Evolutionary conservation across 2,113 vertebrate species (phyloP), one percentile per base, ranked within the genome.

Genomic region (Callipepla californica): DNA sequence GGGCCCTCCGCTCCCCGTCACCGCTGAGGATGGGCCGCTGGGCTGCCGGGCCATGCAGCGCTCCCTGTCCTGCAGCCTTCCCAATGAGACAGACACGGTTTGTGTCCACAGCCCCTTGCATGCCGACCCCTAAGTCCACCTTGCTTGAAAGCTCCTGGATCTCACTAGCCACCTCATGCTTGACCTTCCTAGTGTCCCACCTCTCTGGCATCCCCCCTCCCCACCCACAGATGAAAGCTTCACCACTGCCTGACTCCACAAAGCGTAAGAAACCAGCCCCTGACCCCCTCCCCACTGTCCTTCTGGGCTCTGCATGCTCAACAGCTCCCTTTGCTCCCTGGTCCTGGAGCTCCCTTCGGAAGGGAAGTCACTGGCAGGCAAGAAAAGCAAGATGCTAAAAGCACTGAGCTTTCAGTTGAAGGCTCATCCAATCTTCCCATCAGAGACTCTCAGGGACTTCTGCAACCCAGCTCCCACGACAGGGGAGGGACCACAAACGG

Each of bases 31-130:
- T 0, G 86, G 66, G 20, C 30, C 94, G 14, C 84, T 92, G 40
- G 85, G 96, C 30, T 94, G 97, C 87, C 94, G 97, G 51, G 92
- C 95, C 73, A 0, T 89, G 79, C 97, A 92, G 63, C 88, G 44
- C 51, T 96, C 97, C 55, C 87, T 96, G 62, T 95, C 96, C 58
- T 95, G 96, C 38, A 20, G 89, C 76, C 94, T 97, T 32, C 91
- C 93, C 28, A 6, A 17, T 0, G 96, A 96, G 73, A 94, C 95
- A 1, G 93, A 98, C 0, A 1, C 87, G 8, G 18, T 72, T 25
- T 91, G 92, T 21, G 76, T 96, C 48, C 97, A 96, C 81, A 96
- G 94, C 44, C 93, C 97, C 36, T 66, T 95, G 38, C 95, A 95
- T 51, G 80, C 95, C 0, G 92, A 97, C 42, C 96, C 95, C 40